These are phyloP conservation scores for Harpegnathos saltator DNA, from an alignment of 1,140 invertebrate species.

Conservation along the genomic window DNA sequence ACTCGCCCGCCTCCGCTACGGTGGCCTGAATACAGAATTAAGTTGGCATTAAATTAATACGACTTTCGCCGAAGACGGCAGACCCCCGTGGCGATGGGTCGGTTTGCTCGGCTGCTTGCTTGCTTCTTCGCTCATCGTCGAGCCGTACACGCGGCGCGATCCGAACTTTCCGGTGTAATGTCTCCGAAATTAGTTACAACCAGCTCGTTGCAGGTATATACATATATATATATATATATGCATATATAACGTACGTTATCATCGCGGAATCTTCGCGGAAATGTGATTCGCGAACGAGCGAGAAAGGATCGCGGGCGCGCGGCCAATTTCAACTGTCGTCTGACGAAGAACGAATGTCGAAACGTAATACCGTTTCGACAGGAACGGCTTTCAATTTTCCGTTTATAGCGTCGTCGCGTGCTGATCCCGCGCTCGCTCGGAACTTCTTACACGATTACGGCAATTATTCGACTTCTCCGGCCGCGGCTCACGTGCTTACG, in stretches of 20 bases:
- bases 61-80: conserved; percentile 78
- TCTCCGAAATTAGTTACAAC: conserved; percentile 42
- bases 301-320: not conserved
- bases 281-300: not conserved
- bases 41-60: conserved; percentile 85
- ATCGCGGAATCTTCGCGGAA: conserved; percentile 33
- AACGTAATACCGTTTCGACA: not conserved
- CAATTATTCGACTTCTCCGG: not conserved
- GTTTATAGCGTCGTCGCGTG: no score
- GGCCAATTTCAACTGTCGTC: not conserved
- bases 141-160: conserved; percentile 26
- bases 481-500: no score
- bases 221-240: no score
- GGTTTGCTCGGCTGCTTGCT: not conserved
- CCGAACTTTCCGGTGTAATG: conserved; percentile 44
- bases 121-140: not conserved
- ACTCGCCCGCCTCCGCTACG: conserved; percentile 76
- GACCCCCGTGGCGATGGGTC: not conserved
- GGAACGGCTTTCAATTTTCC: not conserved
- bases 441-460: conserved; percentile 20
- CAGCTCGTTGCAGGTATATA: not conserved
- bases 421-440: not conserved
- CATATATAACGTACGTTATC: conserved; percentile 13
- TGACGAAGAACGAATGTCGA: not conserved
- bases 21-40: conserved; percentile 84